A percentile compares a stretch with the other conserved stretches of the same genome.
These are phyloP conservation scores for Leuctra nigra DNA, from an alignment of 2,888 invertebrate genomes.

Conservation along the genomic window DNA sequence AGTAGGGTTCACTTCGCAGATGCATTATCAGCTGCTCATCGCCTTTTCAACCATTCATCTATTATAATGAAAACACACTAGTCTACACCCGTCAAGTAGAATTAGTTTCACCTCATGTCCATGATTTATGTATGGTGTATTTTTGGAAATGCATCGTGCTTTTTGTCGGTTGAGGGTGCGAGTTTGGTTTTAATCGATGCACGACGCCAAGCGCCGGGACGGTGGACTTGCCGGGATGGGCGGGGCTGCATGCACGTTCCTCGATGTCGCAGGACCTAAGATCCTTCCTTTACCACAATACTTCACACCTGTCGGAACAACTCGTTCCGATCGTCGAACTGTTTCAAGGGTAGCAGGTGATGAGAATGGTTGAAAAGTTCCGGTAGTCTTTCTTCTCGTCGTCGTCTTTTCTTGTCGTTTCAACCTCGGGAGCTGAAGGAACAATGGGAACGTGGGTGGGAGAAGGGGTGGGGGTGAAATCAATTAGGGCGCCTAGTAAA, in stretches of 20 bases:
- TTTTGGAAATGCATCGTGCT: too few species aligned
- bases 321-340: slow-evolving; percentile 1
- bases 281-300: too few species aligned
- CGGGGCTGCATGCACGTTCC: neutral
- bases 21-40: too few species aligned
- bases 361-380: too few species aligned
- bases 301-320: slow-evolving; percentile 8
- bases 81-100: too few species aligned
- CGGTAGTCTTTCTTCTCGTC: too few species aligned
- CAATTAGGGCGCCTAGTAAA: slow-evolving; percentile 2
- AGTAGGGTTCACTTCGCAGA: too few species aligned
- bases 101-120: too few species aligned
- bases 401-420: neutral
- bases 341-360: slow-evolving; percentile 9
- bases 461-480: neutral
- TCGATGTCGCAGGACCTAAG: neutral
- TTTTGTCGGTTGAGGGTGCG: neutral
- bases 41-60: too few species aligned
- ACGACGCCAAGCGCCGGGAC: too few species aligned
- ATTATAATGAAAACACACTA: too few species aligned
- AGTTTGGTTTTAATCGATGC: neutral
- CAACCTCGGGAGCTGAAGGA: neutral
- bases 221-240: neutral
- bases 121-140: too few species aligned
- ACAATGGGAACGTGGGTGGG: neutral